Evolutionary conservation across 2,113 vertebrate genomes (phyloP).

Genomic region (Grus americana): DNA sequence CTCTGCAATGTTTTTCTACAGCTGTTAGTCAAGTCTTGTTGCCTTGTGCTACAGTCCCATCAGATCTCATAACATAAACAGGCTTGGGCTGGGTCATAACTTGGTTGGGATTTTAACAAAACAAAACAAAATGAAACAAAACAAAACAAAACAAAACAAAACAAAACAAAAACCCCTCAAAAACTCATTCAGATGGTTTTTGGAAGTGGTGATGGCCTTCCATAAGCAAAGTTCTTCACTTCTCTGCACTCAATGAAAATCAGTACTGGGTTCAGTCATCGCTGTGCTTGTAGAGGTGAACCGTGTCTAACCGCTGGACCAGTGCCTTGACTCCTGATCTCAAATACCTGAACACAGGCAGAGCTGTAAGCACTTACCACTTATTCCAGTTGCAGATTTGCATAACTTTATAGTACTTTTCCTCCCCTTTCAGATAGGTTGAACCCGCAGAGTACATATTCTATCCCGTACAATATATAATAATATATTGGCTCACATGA

Average conservation of each 20-base stretch:
- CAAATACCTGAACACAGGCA: not conserved
- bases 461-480: not conserved
- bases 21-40: slow-evolving; percentile 42
- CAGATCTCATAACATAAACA: slow-evolving; percentile 44
- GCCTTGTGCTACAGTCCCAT: not conserved
- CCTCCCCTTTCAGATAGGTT: not conserved
- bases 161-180: not conserved
- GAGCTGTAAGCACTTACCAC: not conserved
- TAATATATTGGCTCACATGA: not conserved
- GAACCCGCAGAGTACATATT: not conserved
- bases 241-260: not conserved
- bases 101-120: slow-evolving; percentile 13
- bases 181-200: not conserved
- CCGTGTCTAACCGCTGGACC: not conserved
- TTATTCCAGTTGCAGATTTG: not conserved
- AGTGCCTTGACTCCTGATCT: not conserved
- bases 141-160: not conserved
- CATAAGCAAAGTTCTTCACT: not conserved
- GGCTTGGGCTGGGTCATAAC: slow-evolving; percentile 1
- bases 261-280: not conserved
- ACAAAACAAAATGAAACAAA: not conserved
- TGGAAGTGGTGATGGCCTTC: not conserved
- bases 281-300: not conserved
- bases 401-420: not conserved
- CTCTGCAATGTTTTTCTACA: slow-evolving; percentile 16